Percentiles rank a stretch among this genome's conserved stretches.
Evolutionary conservation across 2,888 invertebrate genomes (phyloP).

Genomic region (Clepsis dumicolana): DNA sequence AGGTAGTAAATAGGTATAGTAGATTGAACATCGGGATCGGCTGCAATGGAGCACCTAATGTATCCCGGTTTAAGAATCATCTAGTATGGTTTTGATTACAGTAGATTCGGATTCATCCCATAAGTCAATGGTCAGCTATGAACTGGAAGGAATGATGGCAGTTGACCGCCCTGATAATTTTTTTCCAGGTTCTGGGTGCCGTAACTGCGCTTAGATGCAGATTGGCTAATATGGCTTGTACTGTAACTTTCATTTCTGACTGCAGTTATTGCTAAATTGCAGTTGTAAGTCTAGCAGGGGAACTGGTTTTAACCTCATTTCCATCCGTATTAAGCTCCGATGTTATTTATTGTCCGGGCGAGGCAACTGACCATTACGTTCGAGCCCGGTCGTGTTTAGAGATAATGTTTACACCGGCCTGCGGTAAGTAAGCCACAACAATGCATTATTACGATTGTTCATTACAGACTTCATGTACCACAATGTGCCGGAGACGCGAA

Average conservation of each 20-base stretch:
- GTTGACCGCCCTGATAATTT: neutral
- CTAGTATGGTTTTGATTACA: too few species aligned
- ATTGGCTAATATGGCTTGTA: constrained; percentile 18
- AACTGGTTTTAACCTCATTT: constrained; percentile 51
- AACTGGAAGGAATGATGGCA: neutral
- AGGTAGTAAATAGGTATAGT: too few species aligned
- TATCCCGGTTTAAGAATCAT: too few species aligned
- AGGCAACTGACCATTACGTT: constrained; percentile 41
- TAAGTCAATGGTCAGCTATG: neutral
- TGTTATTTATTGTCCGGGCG: constrained; percentile 48
- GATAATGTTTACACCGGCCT: constrained; percentile 31
- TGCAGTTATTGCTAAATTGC: constrained; percentile 48
- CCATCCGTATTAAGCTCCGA: constrained; percentile 48
- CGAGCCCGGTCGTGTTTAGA: constrained; percentile 34
- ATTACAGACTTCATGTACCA: constrained; percentile 30
- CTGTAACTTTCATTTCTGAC: constrained; percentile 45
- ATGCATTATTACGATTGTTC: constrained; percentile 36
- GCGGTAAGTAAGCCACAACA: constrained; percentile 39
- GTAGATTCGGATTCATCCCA: neutral
- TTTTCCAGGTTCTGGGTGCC: neutral
- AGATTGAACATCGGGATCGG: too few species aligned
- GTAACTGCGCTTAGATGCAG: constrained; percentile 12
- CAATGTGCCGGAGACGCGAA: constrained; percentile 4
- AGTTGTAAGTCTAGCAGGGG: constrained; percentile 44
- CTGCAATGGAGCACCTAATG: too few species aligned